Base-by-base conservation (phyloP, 2,797 vertebrate genomes). In the Hippocampus kuda region DNA sequence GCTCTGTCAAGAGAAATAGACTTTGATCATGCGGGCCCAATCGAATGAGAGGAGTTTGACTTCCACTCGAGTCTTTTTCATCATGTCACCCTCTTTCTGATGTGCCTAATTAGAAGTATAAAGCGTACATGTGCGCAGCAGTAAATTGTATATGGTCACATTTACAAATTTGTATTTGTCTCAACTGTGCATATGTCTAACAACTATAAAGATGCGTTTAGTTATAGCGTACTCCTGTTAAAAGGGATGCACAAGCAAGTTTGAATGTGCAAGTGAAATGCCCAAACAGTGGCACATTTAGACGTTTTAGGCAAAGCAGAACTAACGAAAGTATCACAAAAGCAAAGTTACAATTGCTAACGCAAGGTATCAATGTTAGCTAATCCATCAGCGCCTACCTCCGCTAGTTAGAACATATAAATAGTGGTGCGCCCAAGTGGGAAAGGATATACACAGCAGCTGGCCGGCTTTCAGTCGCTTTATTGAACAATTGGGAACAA, bases 11-110 rank as follows among this genome's bases (percentile, higher is more conserved):
- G 82, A 81, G 79, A 79, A 87, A 85, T 84, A 69, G 84, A 85
- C 92, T 94, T 90, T 90, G 85, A 85, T 92, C 87, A 78, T 88
- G 89, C 80, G 84, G 84, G 77, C 85, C 85, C 85, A 86, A 91
- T 90, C 89, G 90, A 87, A 85, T 81, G 75, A 70, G 66, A 81
- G 74, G 68, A 24, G 44, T 48, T 24, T 59, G 68, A 4, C 34
- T 73, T 63, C 57, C 30, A 57, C 42, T 69, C 66, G 34, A 53
- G 49, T 30, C 22, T 51, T 54, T 67, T 9, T 54, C 65, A 53
- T n/a, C 26, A 38, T 51, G 24, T 48, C 44, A 16, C 24, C 24
- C 4, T 48, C 15, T 46, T 65, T n/a, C 27, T 49, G 24, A 65
- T 65, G 63, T 48, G 49, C 24, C 24, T 65, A 65, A 65, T 65